phyloP scores from a whole-genome alignment of 2,888 invertebrate species.

The Cheilosia pagana region DNA sequence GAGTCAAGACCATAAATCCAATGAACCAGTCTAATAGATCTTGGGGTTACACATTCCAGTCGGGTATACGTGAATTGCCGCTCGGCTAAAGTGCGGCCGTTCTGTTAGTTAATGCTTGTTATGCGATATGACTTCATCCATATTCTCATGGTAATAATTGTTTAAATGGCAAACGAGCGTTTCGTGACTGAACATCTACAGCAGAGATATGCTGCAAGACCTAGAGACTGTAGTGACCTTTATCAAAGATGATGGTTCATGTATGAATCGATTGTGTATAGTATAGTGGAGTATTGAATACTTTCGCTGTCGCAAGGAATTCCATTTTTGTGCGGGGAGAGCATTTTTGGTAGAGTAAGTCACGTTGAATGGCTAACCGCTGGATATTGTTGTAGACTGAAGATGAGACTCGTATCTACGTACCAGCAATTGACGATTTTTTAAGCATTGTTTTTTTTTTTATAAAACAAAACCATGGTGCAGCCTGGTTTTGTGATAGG shows the following conservation, averaged over 20 bases:
- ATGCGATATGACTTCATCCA: constrained; percentile 61
- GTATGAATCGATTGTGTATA: constrained; percentile 12
- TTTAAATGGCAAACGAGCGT: constrained; percentile 67
- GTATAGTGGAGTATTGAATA: background rate
- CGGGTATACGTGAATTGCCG: constrained; percentile 51
- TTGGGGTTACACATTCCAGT: constrained; percentile 57
- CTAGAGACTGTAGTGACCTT: constrained; percentile 68
- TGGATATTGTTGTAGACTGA: constrained; percentile 34
- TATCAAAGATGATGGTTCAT: constrained; percentile 51
- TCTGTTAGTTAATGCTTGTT: constrained; percentile 30
- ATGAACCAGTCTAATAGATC: constrained; percentile 66
- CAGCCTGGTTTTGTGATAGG: no score
- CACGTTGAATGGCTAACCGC: constrained; percentile 2
- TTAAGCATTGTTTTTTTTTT: no score
- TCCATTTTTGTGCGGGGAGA: background rate
- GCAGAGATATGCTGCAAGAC: constrained; percentile 54
- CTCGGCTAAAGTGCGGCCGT: constrained; percentile 26
- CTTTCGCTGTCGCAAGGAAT: constrained; percentile 42
- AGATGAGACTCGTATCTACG: constrained; percentile 15
- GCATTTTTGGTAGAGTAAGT: background rate
- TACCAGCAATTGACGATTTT: no score
- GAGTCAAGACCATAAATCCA: constrained; percentile 67
- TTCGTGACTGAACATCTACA: constrained; percentile 71
- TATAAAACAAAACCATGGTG: no score
- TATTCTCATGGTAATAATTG: constrained; percentile 59